Conservation (phyloP, 2,797 vertebrate species). For the Urophycis tenuis region DNA sequence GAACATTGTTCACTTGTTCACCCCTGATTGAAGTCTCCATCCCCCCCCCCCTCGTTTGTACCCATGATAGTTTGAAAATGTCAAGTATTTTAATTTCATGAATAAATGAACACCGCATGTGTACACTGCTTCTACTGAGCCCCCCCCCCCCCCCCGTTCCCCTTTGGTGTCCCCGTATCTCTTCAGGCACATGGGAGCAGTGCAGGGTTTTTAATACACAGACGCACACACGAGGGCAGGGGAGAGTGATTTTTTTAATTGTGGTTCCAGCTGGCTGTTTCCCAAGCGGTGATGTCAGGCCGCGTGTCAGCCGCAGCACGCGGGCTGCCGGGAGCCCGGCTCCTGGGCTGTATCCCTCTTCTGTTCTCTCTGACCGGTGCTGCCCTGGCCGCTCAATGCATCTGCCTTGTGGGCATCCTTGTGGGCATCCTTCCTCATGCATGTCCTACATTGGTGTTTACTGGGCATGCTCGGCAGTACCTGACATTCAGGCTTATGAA, state of each 20-base stretch:
- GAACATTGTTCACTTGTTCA: not conserved
- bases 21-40: not conserved
- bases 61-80: not conserved
- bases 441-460: not conserved
- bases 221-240: slow-evolving; percentile 26
- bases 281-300: slow-evolving; percentile 50
- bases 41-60: too few species aligned
- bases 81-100: too few species aligned
- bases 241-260: slow-evolving; percentile 61
- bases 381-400: slow-evolving; percentile 52
- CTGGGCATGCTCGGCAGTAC: not conserved
- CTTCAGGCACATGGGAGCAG: not conserved
- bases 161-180: not conserved
- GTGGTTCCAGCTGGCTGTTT: slow-evolving; percentile 57
- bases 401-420: too few species aligned
- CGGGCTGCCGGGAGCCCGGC: slow-evolving; percentile 37
- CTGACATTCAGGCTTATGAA: not conserved
- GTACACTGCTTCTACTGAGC: not conserved
- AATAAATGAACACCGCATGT: too few species aligned
- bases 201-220: not conserved
- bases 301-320: slow-evolving; percentile 45
- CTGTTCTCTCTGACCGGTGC: slow-evolving; percentile 28
- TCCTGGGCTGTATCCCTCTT: slow-evolving; percentile 37
- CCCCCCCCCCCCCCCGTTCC: not conserved
- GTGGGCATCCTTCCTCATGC: not conserved